Percentiles rank a stretch among this genome's conserved stretches.
Conservation (phyloP, 2,113 vertebrate genomes). For the Andinoacara biseriatus region DNA sequence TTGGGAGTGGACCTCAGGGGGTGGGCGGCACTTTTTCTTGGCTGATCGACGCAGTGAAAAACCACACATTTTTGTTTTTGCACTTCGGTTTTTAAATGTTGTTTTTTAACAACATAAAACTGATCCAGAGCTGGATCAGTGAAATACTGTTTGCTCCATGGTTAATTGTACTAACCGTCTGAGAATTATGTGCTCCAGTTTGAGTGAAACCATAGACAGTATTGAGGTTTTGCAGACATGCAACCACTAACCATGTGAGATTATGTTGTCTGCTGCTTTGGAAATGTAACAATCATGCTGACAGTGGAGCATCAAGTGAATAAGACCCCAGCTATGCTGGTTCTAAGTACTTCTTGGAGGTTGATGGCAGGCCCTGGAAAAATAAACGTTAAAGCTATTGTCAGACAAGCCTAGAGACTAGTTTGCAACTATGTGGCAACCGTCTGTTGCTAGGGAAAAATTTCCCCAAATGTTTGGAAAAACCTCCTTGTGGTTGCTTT, state of each 20-base stretch:
- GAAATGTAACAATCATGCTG: not conserved
- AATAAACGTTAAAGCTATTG: not conserved
- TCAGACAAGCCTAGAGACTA: not conserved
- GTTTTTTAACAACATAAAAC: not conserved
- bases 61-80: not conserved
- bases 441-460: not conserved
- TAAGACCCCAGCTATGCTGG: accelerated
- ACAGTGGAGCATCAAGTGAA: not conserved
- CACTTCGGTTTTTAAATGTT: not conserved
- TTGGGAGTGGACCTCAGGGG: not conserved
- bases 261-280: not conserved
- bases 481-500: not conserved
- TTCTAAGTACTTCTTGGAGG: not conserved
- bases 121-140: not conserved
- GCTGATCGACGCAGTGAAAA: not conserved
- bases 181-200: not conserved
- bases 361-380: not conserved
- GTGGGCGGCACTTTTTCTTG: not conserved
- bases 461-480: not conserved
- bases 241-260: not conserved
- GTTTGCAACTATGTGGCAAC: too few species aligned
- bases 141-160: not conserved
- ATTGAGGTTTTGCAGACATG: not conserved
- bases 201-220: not conserved
- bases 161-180: not conserved